Conservation (phyloP, 2,888 invertebrate genomes). For the Sphaeridia pumilis region DNA sequence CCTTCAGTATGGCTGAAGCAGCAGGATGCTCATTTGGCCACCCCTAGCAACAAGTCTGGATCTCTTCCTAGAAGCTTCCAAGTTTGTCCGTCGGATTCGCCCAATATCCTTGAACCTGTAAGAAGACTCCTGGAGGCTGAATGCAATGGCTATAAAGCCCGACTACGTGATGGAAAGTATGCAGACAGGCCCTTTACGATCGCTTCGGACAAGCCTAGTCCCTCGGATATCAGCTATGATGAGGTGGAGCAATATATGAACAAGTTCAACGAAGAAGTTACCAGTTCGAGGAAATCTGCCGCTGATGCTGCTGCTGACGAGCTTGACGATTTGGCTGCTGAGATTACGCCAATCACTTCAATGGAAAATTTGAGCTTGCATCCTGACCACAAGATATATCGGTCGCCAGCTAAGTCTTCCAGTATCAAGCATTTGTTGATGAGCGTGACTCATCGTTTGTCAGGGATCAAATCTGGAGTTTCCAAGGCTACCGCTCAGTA, state of each 20-base stretch:
- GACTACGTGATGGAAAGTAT: conserved; percentile 40
- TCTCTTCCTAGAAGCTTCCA: conserved; percentile 69
- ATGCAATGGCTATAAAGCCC: conserved; percentile 25
- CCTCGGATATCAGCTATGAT: conserved; percentile 54
- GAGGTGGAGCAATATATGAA: conserved; percentile 46
- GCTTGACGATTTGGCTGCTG: conserved; percentile 38
- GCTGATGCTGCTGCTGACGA: conserved; percentile 38
- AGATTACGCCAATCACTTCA: conserved; percentile 42
- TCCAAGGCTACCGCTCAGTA: too few species aligned
- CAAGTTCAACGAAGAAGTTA: conserved; percentile 34
- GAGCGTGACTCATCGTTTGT: conserved; percentile 36
- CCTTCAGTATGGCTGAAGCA: conserved; percentile 61
- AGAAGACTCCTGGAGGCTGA: not conserved
- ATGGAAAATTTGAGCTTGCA: conserved; percentile 50
- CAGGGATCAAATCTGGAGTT: conserved; percentile 34
- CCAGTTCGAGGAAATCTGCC: conserved; percentile 33
- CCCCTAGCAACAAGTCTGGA: conserved; percentile 58
- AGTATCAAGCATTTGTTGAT: conserved; percentile 38
- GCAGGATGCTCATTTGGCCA: conserved; percentile 55
- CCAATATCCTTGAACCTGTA: conserved; percentile 8
- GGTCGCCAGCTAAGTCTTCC: conserved; percentile 44
- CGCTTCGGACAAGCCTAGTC: conserved; percentile 51
- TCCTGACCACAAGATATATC: conserved; percentile 69
- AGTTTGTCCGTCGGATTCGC: conserved; percentile 42
- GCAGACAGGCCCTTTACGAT: conserved; percentile 58